Percentiles rank a stretch among this genome's conserved stretches.
These are phyloP conservation scores for Ormyrus thymus DNA, from an alignment of 2,888 invertebrate genomes.

Conservation along the genomic window DNA sequence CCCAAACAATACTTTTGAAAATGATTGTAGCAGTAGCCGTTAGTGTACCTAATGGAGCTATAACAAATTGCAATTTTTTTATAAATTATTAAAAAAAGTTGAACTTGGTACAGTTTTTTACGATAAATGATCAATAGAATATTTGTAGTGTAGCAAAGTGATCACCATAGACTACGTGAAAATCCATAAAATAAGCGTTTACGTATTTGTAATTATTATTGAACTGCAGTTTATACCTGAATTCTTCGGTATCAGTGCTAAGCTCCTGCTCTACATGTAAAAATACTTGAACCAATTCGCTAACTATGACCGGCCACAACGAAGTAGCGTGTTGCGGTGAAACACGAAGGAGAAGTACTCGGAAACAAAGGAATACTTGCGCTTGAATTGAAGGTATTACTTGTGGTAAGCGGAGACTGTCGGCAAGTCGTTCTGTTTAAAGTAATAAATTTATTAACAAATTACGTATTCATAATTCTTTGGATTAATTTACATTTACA, in stretches of 20 bases:
- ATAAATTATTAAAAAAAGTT: too few relatives aligned
- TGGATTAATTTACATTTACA: too few relatives aligned
- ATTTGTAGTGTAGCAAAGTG: too few relatives aligned
- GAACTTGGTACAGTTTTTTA: too few relatives aligned
- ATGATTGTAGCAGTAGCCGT: constrained; percentile 17
- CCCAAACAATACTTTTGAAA: background rate
- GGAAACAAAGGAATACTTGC: constrained; percentile 91
- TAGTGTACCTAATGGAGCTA: constrained; percentile 21
- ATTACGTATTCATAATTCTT: too few relatives aligned
- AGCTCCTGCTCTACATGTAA: constrained; percentile 90
- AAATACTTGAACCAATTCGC: constrained; percentile 92
- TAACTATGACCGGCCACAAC: constrained; percentile 93
- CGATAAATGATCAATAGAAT: too few relatives aligned
- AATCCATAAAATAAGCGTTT: too few relatives aligned
- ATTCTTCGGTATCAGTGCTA: constrained; percentile 84
- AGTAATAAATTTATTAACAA: background rate
- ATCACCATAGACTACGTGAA: too few relatives aligned
- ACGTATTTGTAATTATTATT: too few relatives aligned
- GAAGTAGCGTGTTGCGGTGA: constrained; percentile 90
- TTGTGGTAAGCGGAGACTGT: constrained; percentile 85
- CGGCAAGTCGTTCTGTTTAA: constrained; percentile 86
- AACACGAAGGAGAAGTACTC: constrained; percentile 89
- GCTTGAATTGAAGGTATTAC: constrained; percentile 86
- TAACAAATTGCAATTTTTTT: too few relatives aligned
- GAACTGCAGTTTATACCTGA: constrained; percentile 77